Percentiles rank a stretch among this genome's conserved stretches.
phyloP scores from a whole-genome alignment of 37 sponge, comb jelly and placozoan species.

The Hexactinellida sp. region DNA sequence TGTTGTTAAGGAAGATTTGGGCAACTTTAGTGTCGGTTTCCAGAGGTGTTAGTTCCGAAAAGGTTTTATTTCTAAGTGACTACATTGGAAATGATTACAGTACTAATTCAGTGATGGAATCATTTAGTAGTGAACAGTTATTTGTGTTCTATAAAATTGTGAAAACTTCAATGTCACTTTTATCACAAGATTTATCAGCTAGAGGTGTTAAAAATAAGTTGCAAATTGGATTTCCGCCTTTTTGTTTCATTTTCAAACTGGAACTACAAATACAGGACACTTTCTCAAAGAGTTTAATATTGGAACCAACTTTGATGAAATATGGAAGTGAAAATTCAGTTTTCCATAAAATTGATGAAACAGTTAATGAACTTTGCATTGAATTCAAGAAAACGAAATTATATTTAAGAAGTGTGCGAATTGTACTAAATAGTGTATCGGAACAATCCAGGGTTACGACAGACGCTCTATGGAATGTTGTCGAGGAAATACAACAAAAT shows the following conservation, averaged over 20 bases:
- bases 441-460: background rate
- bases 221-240: background rate
- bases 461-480: background rate
- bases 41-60: background rate
- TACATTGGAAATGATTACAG: background rate
- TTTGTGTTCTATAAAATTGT: background rate
- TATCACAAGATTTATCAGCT: background rate
- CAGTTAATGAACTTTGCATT: background rate
- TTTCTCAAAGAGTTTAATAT: background rate
- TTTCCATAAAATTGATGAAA: background rate
- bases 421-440: background rate
- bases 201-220: background rate
- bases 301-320: background rate
- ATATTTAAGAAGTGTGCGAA: background rate
- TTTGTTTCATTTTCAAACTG: background rate
- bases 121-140: background rate
- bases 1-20: background rate
- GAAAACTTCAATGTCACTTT: background rate
- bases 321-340: background rate
- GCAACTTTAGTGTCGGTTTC: background rate
- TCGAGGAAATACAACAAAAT: background rate
- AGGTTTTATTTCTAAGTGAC: background rate
- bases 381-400: background rate
- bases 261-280: background rate
- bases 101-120: background rate